These are phyloP conservation scores for Meloidogyne exigua DNA, from an alignment of 1,140 invertebrate species.

Conservation along the genomic window DNA sequence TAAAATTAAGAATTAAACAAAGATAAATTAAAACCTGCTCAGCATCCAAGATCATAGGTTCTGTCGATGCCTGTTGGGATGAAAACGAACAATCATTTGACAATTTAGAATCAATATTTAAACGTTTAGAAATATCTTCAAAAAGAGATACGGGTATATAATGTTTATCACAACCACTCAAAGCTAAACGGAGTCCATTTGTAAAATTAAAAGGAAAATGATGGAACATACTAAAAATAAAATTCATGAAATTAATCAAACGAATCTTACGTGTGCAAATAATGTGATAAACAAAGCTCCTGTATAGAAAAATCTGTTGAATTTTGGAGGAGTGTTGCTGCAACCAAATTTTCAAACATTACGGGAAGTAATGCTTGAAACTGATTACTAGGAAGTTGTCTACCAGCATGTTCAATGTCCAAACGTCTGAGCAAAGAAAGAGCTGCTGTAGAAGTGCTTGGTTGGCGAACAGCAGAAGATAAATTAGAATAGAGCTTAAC, in stretches of 20 bases:
- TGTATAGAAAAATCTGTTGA: constrained; percentile 8
- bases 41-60: neutral
- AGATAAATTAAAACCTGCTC: constrained; percentile 21
- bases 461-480: constrained; percentile 36
- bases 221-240: constrained; percentile 50
- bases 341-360: constrained; percentile 48
- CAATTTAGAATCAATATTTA: constrained; percentile 28
- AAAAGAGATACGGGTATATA: constrained; percentile 31
- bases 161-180: constrained; percentile 41
- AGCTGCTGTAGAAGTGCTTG: constrained; percentile 27
- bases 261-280: neutral
- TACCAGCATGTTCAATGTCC: constrained; percentile 42
- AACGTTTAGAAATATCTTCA: constrained; percentile 19
- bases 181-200: constrained; percentile 32
- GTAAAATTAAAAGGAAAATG: constrained; percentile 44
- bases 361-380: constrained; percentile 44
- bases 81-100: neutral
- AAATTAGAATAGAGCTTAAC: constrained; percentile 40
- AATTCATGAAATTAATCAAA: constrained; percentile 20
- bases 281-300: neutral
- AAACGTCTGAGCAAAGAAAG: constrained; percentile 35
- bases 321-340: constrained; percentile 20
- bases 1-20: constrained; percentile 7
- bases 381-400: constrained; percentile 40
- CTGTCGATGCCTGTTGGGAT: neutral